Conservation (phyloP, 2,888 invertebrate species). For the Philereme transversata region DNA sequence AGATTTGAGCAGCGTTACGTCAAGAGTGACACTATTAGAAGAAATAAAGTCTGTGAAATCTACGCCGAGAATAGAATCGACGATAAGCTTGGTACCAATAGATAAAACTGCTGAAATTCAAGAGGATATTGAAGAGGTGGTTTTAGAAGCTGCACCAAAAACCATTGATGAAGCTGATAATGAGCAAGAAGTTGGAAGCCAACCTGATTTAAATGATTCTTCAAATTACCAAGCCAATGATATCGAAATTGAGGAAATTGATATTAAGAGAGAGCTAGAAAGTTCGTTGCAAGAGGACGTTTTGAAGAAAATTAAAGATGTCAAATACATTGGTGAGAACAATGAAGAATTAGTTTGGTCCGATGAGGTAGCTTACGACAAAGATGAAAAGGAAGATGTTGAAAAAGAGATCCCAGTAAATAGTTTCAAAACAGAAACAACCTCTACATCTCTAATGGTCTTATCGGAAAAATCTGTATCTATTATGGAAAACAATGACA, state of each 20-base stretch:
- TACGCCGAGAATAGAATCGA: constrained; percentile 54
- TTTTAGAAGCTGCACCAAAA: constrained; percentile 16
- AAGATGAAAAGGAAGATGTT: constrained; percentile 33
- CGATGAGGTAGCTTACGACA: constrained; percentile 48
- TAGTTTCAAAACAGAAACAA: constrained; percentile 31
- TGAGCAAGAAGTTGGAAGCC: not conserved
- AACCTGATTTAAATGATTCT: not conserved
- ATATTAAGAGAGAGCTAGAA: constrained; percentile 48
- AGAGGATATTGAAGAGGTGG: constrained; percentile 20
- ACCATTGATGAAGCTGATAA: constrained; percentile 2
- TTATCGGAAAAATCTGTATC: constrained; percentile 66
- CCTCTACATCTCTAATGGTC: constrained; percentile 48
- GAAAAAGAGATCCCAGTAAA: constrained; percentile 13
- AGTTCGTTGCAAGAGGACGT: constrained; percentile 49
- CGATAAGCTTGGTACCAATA: constrained; percentile 40
- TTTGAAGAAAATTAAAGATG: constrained; percentile 61
- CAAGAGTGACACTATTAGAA: constrained; percentile 66
- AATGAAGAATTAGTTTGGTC: constrained; percentile 64
- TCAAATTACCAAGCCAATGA: constrained; percentile 1
- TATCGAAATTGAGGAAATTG: constrained; percentile 29
- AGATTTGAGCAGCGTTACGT: constrained; percentile 65
- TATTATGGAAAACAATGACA: constrained; percentile 60
- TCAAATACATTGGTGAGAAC: constrained; percentile 57
- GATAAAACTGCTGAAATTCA: constrained; percentile 29
- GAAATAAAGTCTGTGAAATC: constrained; percentile 58